A percentile compares a stretch with the other conserved stretches of the same genome.
phyloP scores from a whole-genome alignment of 2,888 invertebrate species.

The Sisyra terminalis region DNA sequence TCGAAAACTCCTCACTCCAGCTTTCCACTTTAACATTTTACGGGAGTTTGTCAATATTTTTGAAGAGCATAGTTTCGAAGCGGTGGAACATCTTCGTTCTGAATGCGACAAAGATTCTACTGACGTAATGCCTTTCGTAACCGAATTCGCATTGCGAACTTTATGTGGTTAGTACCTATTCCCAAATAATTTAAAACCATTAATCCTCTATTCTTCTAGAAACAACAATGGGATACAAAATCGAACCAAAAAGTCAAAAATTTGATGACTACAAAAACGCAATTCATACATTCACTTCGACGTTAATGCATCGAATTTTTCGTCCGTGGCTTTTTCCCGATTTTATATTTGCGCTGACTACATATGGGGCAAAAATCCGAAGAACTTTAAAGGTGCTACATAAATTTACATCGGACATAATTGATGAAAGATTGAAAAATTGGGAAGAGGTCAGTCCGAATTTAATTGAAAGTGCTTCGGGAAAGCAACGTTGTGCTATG shows the following conservation, averaged over 20 bases:
- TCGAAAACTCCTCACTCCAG: conserved; percentile 41
- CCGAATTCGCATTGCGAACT: conserved; percentile 42
- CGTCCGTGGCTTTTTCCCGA: conserved; percentile 39
- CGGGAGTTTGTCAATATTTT: conserved; percentile 23
- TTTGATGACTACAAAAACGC: neutral
- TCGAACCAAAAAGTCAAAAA: neutral
- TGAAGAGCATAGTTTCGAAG: conserved; percentile 16
- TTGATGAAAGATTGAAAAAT: conserved; percentile 9
- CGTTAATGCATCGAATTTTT: conserved; percentile 25
- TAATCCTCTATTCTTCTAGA: conserved; percentile 25
- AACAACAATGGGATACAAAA: conserved; percentile 50
- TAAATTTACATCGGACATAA: conserved; percentile 9
- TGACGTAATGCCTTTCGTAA: conserved; percentile 35
- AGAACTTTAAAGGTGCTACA: conserved; percentile 20
- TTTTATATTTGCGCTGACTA: conserved; percentile 34
- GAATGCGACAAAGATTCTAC: conserved; percentile 10
- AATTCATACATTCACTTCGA: conserved; percentile 17
- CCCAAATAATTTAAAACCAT: neutral
- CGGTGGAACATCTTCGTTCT: conserved; percentile 14
- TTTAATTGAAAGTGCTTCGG: conserved; percentile 5
- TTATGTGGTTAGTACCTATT: conserved; percentile 42
- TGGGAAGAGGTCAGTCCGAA: neutral
- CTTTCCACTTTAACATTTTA: conserved; percentile 45
- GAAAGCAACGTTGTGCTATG: conserved; percentile 34
- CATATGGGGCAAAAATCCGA: conserved; percentile 31